Conservation (phyloP, 2,797 vertebrate species). For the Lepus oiostolus region DNA sequence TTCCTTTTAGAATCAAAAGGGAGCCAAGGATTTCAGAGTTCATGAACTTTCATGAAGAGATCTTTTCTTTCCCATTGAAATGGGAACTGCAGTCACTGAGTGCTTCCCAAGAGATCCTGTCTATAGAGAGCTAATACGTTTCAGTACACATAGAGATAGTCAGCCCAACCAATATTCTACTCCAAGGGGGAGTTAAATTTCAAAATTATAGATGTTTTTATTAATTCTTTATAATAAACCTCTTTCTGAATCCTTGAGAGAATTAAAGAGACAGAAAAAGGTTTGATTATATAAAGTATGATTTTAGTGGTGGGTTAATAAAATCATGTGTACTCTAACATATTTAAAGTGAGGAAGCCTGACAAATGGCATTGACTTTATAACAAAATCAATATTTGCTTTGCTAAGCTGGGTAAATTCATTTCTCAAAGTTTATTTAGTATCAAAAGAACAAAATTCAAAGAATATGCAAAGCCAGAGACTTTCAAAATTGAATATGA, state of each 20-base stretch:
- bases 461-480: constrained; percentile 85
- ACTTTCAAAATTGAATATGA: constrained; percentile 85
- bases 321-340: constrained; percentile 76
- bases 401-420: constrained; percentile 82
- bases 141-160: neutral
- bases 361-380: constrained; percentile 85
- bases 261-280: constrained; percentile 58
- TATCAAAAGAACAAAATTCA: constrained; percentile 88
- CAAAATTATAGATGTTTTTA: constrained; percentile 47
- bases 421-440: constrained; percentile 87
- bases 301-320: constrained; percentile 68
- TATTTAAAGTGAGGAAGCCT: constrained; percentile 82
- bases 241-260: constrained; percentile 42
- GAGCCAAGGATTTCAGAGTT: constrained; percentile 60
- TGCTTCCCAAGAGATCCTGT: constrained; percentile 43
- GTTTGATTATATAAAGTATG: constrained; percentile 62
- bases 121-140: constrained; percentile 35
- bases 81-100: neutral
- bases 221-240: constrained; percentile 61
- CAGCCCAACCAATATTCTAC: neutral
- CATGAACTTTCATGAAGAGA: constrained; percentile 62
- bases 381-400: constrained; percentile 86
- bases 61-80: constrained; percentile 42
- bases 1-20: constrained; percentile 71
- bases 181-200: constrained; percentile 51